phyloP scores from a whole-genome alignment of 2,113 vertebrate species.

The Choloepus hoffmanni region DNA sequence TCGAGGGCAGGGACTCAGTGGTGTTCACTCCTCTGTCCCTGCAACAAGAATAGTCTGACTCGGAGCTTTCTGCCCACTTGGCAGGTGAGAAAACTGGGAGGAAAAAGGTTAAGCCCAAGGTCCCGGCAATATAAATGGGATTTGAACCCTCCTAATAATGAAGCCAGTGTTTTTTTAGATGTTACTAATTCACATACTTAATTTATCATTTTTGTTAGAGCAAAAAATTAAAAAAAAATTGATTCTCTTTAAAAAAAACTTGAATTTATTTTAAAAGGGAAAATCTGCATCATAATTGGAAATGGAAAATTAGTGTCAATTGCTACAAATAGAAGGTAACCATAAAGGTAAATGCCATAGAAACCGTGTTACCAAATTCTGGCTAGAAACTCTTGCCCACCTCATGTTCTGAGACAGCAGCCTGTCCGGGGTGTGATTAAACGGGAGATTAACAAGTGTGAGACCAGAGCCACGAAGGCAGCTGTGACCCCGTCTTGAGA shows the following conservation, averaged over 20 bases:
- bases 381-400: not conserved
- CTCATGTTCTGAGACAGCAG: not conserved
- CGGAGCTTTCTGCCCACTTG: not conserved
- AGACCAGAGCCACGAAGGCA: not conserved
- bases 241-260: not conserved
- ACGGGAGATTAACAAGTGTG: not conserved
- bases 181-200: rapidly evolving
- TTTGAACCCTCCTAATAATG: not conserved
- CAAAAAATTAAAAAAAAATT: not conserved
- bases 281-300: not conserved
- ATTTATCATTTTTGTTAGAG: not conserved
- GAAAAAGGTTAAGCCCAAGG: not conserved
- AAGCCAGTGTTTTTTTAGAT: not conserved
- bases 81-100: not conserved
- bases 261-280: not conserved
- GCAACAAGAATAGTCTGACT: not conserved
- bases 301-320: not conserved
- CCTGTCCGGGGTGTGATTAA: not conserved
- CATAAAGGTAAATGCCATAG: not conserved
- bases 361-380: not conserved
- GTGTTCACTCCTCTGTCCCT: not conserved
- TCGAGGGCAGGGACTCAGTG: not conserved
- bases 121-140: not conserved
- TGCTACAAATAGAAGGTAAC: not conserved
- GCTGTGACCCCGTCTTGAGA: not conserved